A percentile compares a stretch with the other conserved stretches of the same genome.
Evolutionary conservation across 2,797 vertebrate genomes (phyloP).

Genomic region (Tiaroga cobitis): DNA sequence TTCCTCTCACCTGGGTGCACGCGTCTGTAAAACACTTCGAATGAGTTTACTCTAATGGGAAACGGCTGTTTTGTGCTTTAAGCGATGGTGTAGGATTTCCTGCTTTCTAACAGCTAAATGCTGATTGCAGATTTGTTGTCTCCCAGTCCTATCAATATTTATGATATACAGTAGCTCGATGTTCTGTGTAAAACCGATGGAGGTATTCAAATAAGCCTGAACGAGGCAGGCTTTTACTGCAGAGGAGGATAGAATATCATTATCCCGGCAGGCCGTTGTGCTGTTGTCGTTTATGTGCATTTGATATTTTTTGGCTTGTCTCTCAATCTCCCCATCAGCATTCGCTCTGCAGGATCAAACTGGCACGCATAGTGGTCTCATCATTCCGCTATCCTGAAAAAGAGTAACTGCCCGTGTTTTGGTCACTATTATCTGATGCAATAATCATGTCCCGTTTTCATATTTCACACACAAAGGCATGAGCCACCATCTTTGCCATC

Average conservation of each 20-base stretch:
- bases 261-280: conserved; percentile 34
- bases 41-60: conserved; percentile 3
- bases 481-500: conserved; percentile 4
- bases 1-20: conserved; percentile 28
- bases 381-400: conserved; percentile 8
- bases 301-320: conserved; percentile 37
- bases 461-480: conserved; percentile 12
- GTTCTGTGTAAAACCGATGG: conserved; percentile 18
- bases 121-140: conserved; percentile 35
- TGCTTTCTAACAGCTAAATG: conserved; percentile 32
- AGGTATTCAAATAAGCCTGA: conserved; percentile 35
- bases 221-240: conserved; percentile 10
- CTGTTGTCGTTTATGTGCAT: conserved; percentile 33
- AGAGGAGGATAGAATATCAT: conserved; percentile 37
- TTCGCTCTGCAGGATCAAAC: conserved; percentile 16
- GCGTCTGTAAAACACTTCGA: conserved; percentile 9
- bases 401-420: conserved; percentile 2
- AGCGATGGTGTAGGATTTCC: background rate
- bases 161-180: conserved; percentile 30
- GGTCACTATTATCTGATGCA: conserved; percentile 18
- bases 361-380: background rate
- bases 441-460: conserved; percentile 9
- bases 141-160: conserved; percentile 37
- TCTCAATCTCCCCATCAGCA: conserved; percentile 28
- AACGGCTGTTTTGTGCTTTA: conserved; percentile 19